Percentiles rank a stretch among this genome's conserved stretches.
These are phyloP conservation scores for Anabas testudineus DNA, from an alignment of 2,797 vertebrate genomes.

Conservation along the genomic window DNA sequence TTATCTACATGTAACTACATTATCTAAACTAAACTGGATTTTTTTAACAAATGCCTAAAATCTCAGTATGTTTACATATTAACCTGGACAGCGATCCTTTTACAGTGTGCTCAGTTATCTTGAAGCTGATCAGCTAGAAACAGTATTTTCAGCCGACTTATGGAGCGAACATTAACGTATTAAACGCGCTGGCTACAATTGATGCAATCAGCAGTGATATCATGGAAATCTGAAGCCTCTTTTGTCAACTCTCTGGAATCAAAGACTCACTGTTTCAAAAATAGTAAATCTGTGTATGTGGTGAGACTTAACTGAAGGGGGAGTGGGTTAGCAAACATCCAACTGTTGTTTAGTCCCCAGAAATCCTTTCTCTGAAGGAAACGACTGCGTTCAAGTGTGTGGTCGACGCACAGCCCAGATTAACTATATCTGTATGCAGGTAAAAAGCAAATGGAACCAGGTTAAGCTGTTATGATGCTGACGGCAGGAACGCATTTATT, in stretches of 20 bases:
- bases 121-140: too few species aligned
- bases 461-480: conserved; percentile 65
- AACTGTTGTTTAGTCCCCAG: conserved; percentile 9
- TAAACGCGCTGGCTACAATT: too few species aligned
- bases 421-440: conserved; percentile 70
- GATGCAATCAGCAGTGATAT: too few species aligned
- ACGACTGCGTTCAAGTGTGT: conserved; percentile 45
- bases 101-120: too few species aligned
- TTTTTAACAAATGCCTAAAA: too few species aligned
- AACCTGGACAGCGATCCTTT: too few species aligned
- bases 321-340: conserved; percentile 3
- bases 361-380: not conserved
- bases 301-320: not conserved
- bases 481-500: conserved; percentile 56
- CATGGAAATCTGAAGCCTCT: not conserved
- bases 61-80: too few species aligned
- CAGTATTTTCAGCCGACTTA: too few species aligned
- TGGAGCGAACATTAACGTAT: not conserved
- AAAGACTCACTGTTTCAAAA: not conserved
- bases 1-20: too few species aligned
- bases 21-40: too few species aligned
- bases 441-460: conserved; percentile 69
- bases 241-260: not conserved
- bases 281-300: too few species aligned
- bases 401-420: conserved; percentile 69